These are phyloP conservation scores for Copidosoma aretas DNA, from an alignment of 2,888 invertebrate species.

Conservation along the genomic window DNA sequence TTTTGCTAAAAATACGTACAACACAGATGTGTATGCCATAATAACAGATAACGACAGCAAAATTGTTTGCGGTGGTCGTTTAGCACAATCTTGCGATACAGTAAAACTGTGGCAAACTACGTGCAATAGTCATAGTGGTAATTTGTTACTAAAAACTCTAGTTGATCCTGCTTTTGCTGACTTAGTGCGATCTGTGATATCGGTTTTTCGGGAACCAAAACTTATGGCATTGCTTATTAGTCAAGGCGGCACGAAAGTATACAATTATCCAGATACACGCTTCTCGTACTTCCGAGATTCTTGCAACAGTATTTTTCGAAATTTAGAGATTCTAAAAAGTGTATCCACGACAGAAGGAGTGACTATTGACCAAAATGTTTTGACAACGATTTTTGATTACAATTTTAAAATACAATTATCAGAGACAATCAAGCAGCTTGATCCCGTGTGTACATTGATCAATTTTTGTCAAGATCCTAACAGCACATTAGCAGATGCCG, in stretches of 20 bases:
- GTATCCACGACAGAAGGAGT: not conserved
- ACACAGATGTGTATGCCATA: not conserved
- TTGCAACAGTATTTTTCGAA: not conserved
- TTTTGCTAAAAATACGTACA: not conserved
- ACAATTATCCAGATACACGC: slow-evolving; percentile 2
- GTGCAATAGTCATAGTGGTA: slow-evolving; percentile 5
- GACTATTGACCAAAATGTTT: no score
- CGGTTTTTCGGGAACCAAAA: not conserved
- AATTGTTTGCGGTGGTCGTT: not conserved
- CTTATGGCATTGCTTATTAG: not conserved
- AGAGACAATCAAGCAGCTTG: no score
- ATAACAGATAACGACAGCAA: slow-evolving; percentile 8
- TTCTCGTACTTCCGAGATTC: not conserved
- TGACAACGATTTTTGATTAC: no score
- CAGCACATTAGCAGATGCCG: no score
- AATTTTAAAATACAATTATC: no score
- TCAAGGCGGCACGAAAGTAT: not conserved
- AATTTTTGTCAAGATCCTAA: no score
- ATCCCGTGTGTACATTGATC: no score
- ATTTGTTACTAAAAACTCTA: not conserved
- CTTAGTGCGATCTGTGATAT: not conserved
- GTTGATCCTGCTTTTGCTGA: not conserved
- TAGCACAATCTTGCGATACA: not conserved
- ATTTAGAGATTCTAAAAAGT: not conserved
- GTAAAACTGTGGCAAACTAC: not conserved